Percentiles rank a stretch among this genome's conserved stretches.
These are phyloP conservation scores for Syrrhaptes paradoxus DNA, from an alignment of 2,113 vertebrate genomes.

Conservation along the genomic window DNA sequence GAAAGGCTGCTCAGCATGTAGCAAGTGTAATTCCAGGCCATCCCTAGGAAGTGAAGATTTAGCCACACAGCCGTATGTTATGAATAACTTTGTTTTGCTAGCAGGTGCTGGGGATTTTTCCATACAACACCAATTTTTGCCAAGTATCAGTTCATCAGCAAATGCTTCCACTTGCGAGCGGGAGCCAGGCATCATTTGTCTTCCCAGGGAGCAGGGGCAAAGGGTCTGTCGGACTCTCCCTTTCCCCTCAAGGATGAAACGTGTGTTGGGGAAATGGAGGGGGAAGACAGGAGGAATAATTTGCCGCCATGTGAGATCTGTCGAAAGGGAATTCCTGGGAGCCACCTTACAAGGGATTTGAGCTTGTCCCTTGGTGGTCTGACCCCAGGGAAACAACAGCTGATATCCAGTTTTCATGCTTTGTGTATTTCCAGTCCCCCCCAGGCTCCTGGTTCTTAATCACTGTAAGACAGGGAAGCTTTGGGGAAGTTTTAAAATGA, in stretches of 20 bases:
- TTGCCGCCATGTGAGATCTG: not conserved
- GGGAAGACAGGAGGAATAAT: slow-evolving; percentile 41
- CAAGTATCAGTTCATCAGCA: slow-evolving; percentile 71
- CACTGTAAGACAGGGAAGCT: not conserved
- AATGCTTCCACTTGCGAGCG: slow-evolving; percentile 40
- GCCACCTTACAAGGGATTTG: slow-evolving; percentile 34
- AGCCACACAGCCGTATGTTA: slow-evolving; percentile 48
- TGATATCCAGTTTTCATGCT: not conserved
- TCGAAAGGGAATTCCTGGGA: slow-evolving; percentile 55
- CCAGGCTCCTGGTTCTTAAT: not conserved
- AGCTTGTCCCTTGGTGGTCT: slow-evolving; percentile 44
- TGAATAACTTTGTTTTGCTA: slow-evolving; percentile 69
- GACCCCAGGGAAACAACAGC: slow-evolving; percentile 39
- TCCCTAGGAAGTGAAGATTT: slow-evolving; percentile 64
- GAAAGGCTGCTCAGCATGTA: slow-evolving; percentile 58
- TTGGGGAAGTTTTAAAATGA: not conserved
- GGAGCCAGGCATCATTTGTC: slow-evolving; percentile 27
- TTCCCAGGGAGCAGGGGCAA: not conserved
- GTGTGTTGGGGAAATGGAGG: not conserved
- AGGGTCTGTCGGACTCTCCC: slow-evolving; percentile 46
- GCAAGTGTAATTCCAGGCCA: slow-evolving; percentile 53
- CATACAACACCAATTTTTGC: slow-evolving; percentile 69
- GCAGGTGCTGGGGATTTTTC: slow-evolving; percentile 75
- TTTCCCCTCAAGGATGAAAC: slow-evolving; percentile 13
- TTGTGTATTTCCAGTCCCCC: not conserved